Evolutionary conservation across 2,888 invertebrate species (phyloP).

Genomic region (Monochamus alternatus): DNA sequence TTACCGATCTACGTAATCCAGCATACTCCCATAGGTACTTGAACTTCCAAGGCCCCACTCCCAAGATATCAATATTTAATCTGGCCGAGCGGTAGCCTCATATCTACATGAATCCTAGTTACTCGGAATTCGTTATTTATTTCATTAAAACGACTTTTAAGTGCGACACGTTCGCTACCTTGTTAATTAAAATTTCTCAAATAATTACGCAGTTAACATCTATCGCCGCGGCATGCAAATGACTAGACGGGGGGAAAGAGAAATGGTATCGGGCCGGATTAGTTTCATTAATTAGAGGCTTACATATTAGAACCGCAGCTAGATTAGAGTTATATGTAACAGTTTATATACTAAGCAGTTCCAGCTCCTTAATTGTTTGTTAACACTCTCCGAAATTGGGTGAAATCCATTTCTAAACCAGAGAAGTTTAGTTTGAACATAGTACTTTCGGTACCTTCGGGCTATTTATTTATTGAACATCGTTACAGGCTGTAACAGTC

Average conservation of each 20-base stretch:
- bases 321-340: neutral
- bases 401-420: neutral
- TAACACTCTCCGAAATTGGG: neutral
- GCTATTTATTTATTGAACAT: too few species aligned
- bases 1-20: neutral
- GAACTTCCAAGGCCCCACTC: slow-evolving; percentile 1
- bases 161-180: slow-evolving; percentile 24
- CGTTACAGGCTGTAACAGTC: too few species aligned
- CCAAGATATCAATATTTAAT: slow-evolving; percentile 8
- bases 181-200: slow-evolving; percentile 39
- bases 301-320: slow-evolving; percentile 1
- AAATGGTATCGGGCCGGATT: neutral
- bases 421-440: too few species aligned
- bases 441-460: too few species aligned
- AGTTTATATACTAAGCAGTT: slow-evolving; percentile 2
- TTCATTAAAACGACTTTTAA: slow-evolving; percentile 29
- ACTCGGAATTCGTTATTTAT: slow-evolving; percentile 34
- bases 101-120: slow-evolving; percentile 32
- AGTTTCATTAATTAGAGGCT: slow-evolving; percentile 24
- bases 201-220: slow-evolving; percentile 28
- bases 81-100: neutral
- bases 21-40: neutral
- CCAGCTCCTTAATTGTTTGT: neutral
- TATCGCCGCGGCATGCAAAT: slow-evolving; percentile 13
- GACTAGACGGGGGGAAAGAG: neutral